phyloP scores from a whole-genome alignment of 2,888 invertebrate species.

The Lithophane leautieri region DNA sequence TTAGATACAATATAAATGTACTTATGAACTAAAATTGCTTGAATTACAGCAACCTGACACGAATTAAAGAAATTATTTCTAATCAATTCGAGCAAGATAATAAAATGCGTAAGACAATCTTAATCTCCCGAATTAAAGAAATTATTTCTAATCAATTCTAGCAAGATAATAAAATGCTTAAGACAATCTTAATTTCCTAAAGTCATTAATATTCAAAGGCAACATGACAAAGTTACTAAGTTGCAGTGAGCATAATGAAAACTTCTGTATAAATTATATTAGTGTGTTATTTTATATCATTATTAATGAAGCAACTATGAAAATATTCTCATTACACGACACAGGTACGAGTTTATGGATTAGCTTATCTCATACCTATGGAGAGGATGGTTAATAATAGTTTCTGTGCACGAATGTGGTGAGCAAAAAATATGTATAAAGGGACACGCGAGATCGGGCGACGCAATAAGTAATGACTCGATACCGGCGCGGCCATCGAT shows the following conservation, averaged over 20 bases:
- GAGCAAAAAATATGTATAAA: slow-evolving; percentile 82
- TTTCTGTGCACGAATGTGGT: slow-evolving; percentile 81
- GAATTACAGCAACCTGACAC: not conserved
- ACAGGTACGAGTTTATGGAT: slow-evolving; percentile 79
- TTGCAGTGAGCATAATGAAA: slow-evolving; percentile 72
- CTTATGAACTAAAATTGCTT: not conserved
- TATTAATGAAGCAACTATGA: slow-evolving; percentile 70
- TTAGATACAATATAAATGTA: not conserved
- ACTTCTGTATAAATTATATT: slow-evolving; percentile 66
- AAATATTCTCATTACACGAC: slow-evolving; percentile 75
- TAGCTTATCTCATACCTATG: slow-evolving; percentile 78
- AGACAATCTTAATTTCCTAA: slow-evolving; percentile 56
- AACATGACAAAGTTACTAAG: slow-evolving; percentile 71
- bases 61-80: slow-evolving; percentile 9
- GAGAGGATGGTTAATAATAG: slow-evolving; percentile 83
- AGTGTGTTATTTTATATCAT: slow-evolving; percentile 60
- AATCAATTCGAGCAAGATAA: slow-evolving; percentile 34
- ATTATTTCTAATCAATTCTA: slow-evolving; percentile 36
- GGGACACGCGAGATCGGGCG: slow-evolving; percentile 85
- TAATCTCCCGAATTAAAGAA: slow-evolving; percentile 34
- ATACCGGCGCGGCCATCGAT: slow-evolving; percentile 81
- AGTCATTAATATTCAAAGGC: slow-evolving; percentile 67
- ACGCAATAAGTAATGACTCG: slow-evolving; percentile 86
- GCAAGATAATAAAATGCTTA: slow-evolving; percentile 23
- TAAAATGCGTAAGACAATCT: slow-evolving; percentile 38